Evolutionary conservation across 2,888 invertebrate genomes (phyloP).

Genomic region (Eulithis testata): DNA sequence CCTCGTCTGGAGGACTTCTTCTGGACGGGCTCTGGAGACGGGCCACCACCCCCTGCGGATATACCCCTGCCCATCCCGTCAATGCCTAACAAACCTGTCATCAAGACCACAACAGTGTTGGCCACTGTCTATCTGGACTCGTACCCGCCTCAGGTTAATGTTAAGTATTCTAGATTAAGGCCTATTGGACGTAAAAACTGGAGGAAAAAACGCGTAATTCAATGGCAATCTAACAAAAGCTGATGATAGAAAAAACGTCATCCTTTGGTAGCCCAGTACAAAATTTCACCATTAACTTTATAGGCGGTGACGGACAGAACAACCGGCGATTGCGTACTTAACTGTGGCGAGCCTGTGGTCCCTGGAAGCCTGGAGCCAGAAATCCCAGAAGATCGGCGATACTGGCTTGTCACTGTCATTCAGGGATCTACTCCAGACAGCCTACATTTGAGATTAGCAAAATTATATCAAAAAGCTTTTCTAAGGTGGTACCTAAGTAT

Average conservation of each 20-base stretch:
- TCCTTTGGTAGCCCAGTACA: background rate
- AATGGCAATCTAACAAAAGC: too few relatives aligned
- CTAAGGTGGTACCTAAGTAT: conserved; percentile 82
- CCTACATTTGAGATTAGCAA: conserved; percentile 89
- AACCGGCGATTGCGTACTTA: conserved; percentile 80
- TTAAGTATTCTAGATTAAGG: conserved; percentile 40
- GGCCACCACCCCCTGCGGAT: conserved; percentile 86
- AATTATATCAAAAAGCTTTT: conserved; percentile 92
- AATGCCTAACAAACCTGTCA: conserved; percentile 77
- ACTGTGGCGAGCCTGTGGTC: conserved; percentile 75
- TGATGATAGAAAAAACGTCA: background rate
- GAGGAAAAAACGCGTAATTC: too few relatives aligned
- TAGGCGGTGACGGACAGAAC: conserved; percentile 79
- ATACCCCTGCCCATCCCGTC: conserved; percentile 69
- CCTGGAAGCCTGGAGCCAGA: conserved; percentile 82
- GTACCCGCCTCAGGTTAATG: conserved; percentile 72
- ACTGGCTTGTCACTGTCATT: conserved; percentile 93
- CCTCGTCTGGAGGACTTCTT: conserved; percentile 92
- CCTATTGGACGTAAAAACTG: conserved; percentile 2
- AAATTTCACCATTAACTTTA: conserved; percentile 19
- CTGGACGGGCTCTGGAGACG: conserved; percentile 95
- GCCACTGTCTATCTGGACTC: conserved; percentile 88
- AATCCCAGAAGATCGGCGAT: conserved; percentile 87
- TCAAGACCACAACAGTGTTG: conserved; percentile 88
- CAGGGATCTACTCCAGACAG: conserved; percentile 85